These are phyloP conservation scores for Arion vulgaris DNA, from an alignment of 1,140 invertebrate genomes.

Conservation along the genomic window DNA sequence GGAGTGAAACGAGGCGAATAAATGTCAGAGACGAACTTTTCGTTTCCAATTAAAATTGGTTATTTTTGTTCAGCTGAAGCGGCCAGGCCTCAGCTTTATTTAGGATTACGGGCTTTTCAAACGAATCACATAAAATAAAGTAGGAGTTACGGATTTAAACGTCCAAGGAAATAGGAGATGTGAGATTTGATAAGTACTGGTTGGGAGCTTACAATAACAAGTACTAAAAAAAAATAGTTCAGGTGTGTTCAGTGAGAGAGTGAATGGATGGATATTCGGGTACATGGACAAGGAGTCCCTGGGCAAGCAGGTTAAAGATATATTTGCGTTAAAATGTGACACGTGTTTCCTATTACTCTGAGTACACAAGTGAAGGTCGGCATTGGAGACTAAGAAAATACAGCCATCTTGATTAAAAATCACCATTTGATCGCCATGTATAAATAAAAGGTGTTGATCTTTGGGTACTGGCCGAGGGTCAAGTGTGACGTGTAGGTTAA, in stretches of 20 bases:
- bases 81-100: background rate
- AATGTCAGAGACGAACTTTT: too few species aligned
- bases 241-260: too few species aligned
- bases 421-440: background rate
- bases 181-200: too few species aligned
- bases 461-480: background rate
- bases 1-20: too few species aligned
- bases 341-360: background rate
- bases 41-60: too few species aligned
- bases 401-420: conserved; percentile 4
- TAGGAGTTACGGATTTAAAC: too few species aligned
- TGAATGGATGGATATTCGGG: too few species aligned
- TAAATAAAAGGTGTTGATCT: conserved; percentile 10
- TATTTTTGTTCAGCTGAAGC: background rate
- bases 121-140: background rate
- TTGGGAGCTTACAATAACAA: too few species aligned
- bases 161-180: too few species aligned
- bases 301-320: background rate
- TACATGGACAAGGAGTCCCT: too few species aligned
- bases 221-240: too few species aligned
- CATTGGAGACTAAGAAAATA: background rate
- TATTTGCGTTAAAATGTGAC: background rate
- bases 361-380: background rate
- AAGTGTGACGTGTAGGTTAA: background rate
- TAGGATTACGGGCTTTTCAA: background rate